Base-by-base conservation (phyloP, 2,113 vertebrate genomes). In the Galeopterus variegatus region DNA sequence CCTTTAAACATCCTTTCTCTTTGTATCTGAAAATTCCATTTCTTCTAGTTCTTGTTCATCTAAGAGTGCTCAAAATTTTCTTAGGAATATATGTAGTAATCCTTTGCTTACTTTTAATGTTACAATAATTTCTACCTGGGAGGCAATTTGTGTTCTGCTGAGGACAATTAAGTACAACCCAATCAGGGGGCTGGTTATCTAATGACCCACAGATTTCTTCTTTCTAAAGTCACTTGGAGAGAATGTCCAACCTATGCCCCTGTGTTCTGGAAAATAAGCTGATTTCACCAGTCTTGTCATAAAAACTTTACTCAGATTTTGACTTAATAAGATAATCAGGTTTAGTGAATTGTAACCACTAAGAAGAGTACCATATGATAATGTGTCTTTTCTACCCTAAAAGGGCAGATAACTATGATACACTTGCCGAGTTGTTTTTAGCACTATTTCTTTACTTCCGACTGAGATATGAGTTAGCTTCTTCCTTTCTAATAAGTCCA, bases 401-500 rank as follows among this genome's bases (percentile, higher is more conserved):
- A 52, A 52, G 2, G 3, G 6, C 77, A 41, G 21, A 56, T 86
- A 56, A 80, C 33, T 83, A 36, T 31, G 17, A 69, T 69, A 14
- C 18, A 33, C 70, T 73, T 96, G 31, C 11, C 41, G 52, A 93
- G 15, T 19, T 56, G 5, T 88, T 54, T 88, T 24, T 83, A 70
- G 58, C 76, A 75, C 10, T 5, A 80, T 86, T 82, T 45, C 14
- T 45, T 90, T 90, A n/a, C 36, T 90, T 91, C 8, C 31, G 24
- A 41, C 26, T 69, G 15, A 60, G 17, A 62, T 36, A 50, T 24
- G 1, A n/a, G 21, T 70, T 93, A 7, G 1, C 6, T n/a, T 60
- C 24, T 90, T 93, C 15, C 41, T 92, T 94, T 90, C 28, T 41
- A 70, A 56, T 76, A 86, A 81, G 26, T 76, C 23, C 50, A 76